Evolutionary conservation across 2,797 vertebrate species (phyloP), one percentile per base, ranked within the genome.

Genomic region (Gobio occitaniae): DNA sequence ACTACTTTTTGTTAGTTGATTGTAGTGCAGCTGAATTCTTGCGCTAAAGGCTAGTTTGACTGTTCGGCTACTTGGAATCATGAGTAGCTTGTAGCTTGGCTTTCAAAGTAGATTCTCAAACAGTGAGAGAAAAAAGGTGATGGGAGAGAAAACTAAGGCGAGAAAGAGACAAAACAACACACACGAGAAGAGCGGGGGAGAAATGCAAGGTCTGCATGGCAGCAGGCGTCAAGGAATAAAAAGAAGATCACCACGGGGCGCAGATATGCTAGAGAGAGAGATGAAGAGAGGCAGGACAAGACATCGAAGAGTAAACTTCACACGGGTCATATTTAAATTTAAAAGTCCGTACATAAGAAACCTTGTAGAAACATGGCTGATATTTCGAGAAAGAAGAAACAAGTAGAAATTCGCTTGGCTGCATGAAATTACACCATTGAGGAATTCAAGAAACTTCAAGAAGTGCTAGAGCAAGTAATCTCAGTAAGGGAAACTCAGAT

Each of bases 291-390:
- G n/a, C 41, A 63, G 70, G 38, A 76, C 72, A 83, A 77, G 32
- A 83, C 25, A 32, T 48, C 69, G 19, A 71, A 85, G 59, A 87
- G 36, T 74, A 56, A 86, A 76, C 72, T 71, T 41, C 19, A 86
- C 78, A 66, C 8, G 15, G 63, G 78, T 75, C 72, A 78, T 54
- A 56, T 63, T 83, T 84, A 77, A 76, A 75, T 76, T 17, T 41
- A 84, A 65, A 29, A 77, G 72, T 66, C 71, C 1, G 63, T 75
- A 41, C 48, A 75, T 50, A 52, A 61, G 4, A 83, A 65, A 74
- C 38, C n/a, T 17, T 54, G 25, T 7, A 29, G 59, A 50, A 25
- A 69, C 32, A 77, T 10, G 13, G 25, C 25, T 44, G 70, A 65
- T 21, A 21, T 59, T 41, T 41, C 56, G 21, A 50, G 32, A 25